These are phyloP conservation scores for Microcaecilia unicolor DNA, from an alignment of 2,797 vertebrate species.

Conservation along the genomic window DNA sequence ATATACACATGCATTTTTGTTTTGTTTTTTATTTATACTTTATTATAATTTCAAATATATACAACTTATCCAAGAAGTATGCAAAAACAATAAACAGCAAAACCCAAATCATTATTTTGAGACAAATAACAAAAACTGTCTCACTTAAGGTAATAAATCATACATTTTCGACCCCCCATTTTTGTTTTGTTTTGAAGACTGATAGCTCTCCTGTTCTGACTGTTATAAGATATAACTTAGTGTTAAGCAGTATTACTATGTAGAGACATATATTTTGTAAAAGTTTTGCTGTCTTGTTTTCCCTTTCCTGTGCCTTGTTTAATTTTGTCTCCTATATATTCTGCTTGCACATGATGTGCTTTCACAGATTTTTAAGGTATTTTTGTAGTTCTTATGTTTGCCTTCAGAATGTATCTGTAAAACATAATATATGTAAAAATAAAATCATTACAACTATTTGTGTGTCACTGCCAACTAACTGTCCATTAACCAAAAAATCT, in stretches of 20 bases:
- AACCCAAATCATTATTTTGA: too few relatives aligned
- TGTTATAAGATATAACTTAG: constrained; percentile 25
- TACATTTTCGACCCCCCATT: too few relatives aligned
- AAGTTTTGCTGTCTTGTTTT: constrained; percentile 25
- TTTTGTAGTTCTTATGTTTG: constrained; percentile 41
- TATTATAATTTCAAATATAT: too few relatives aligned
- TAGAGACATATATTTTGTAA: constrained; percentile 30
- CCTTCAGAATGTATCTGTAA: constrained; percentile 49
- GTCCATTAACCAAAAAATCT: too few relatives aligned
- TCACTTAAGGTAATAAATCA: too few relatives aligned
- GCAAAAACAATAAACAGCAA: too few relatives aligned
- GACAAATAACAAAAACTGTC: too few relatives aligned
- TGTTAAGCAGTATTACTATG: constrained; percentile 49
- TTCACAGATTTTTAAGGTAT: constrained; percentile 41
- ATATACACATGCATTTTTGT: constrained; percentile 20
- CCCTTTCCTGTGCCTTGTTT: constrained; percentile 3
- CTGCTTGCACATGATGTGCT: constrained; percentile 41
- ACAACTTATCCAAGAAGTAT: too few relatives aligned
- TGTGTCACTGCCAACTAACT: background rate
- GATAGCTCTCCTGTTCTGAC: constrained; percentile 16
- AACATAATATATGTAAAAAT: constrained; percentile 54
- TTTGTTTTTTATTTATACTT: too few relatives aligned
- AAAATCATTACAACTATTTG: constrained; percentile 47
- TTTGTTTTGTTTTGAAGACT: constrained; percentile 6
- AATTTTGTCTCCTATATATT: constrained; percentile 22